Percentiles rank a stretch among this genome's conserved stretches.
Evolutionary conservation across 2,888 invertebrate species (phyloP).

Genomic region (Invenusta paracnida): DNA sequence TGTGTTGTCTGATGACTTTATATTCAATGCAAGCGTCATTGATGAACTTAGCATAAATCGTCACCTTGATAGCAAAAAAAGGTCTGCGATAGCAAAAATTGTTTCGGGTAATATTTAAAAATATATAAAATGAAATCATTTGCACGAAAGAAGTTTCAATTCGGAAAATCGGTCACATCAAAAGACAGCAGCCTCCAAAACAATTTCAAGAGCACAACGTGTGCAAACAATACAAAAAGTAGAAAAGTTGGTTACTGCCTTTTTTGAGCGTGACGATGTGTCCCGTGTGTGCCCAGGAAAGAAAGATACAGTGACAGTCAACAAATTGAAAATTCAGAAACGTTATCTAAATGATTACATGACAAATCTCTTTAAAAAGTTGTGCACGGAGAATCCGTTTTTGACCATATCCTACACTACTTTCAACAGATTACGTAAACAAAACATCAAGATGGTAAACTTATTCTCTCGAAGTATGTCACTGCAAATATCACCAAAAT

Average conservation of each 20-base stretch:
- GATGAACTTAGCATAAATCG: neutral
- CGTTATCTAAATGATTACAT: slow-evolving; percentile 45
- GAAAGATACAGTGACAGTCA: slow-evolving; percentile 41
- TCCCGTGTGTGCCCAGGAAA: slow-evolving; percentile 46
- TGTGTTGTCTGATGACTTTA: neutral
- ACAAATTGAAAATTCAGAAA: slow-evolving; percentile 40
- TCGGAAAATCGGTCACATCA: neutral
- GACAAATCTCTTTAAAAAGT: slow-evolving; percentile 41
- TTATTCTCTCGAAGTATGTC: slow-evolving; percentile 46
- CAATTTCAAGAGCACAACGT: slow-evolving; percentile 7
- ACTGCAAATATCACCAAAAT: slow-evolving; percentile 46
- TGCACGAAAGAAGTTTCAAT: neutral
- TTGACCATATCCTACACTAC: slow-evolving; percentile 44
- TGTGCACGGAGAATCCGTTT: slow-evolving; percentile 44
- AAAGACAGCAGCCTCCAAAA: neutral
- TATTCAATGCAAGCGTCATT: neutral
- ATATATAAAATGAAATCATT: neutral
- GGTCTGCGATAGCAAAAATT: neutral
- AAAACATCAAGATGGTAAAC: slow-evolving; percentile 40
- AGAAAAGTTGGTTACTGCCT: slow-evolving; percentile 37
- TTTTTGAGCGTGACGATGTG: slow-evolving; percentile 47
- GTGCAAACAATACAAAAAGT: neutral
- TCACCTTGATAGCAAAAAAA: neutral
- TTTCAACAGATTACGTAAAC: slow-evolving; percentile 45
- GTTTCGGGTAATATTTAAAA: neutral